These are phyloP conservation scores for Heliconius hewitsoni DNA, from an alignment of 1,140 invertebrate species.

Conservation along the genomic window DNA sequence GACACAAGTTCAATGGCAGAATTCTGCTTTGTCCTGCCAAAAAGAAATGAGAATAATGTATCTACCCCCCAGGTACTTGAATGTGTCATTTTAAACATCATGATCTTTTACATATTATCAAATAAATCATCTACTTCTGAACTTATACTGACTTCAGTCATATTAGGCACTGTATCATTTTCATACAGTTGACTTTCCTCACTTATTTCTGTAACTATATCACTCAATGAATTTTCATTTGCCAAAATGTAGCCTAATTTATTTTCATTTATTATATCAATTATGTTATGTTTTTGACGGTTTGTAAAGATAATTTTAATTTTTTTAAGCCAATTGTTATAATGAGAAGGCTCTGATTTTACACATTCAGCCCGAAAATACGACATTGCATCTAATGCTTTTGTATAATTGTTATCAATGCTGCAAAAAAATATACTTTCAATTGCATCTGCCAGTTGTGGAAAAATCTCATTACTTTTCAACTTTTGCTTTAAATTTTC, in stretches of 20 bases:
- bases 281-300: conserved; percentile 54
- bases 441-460: conserved; percentile 65
- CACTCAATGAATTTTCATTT: conserved; percentile 65
- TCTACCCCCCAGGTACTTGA: no score
- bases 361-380: conserved; percentile 68
- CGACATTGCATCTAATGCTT: conserved; percentile 61
- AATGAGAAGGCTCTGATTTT: conserved; percentile 55
- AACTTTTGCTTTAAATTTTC: conserved; percentile 52
- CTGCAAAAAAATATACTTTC: conserved; percentile 68
- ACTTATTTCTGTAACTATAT: conserved; percentile 46
- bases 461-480: conserved; percentile 48
- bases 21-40: no score
- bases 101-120: conserved; percentile 59
- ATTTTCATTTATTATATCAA: conserved; percentile 58
- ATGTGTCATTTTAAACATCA: no score
- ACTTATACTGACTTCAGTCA: conserved; percentile 61
- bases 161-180: conserved; percentile 65
- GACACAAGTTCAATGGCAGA: no score
- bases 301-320: conserved; percentile 61
- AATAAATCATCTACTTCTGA: conserved; percentile 72
- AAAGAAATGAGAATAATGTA: no score
- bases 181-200: conserved; percentile 69
- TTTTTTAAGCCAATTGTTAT: conserved; percentile 72
- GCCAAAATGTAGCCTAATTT: conserved; percentile 68
- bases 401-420: conserved; percentile 62